Percentiles rank a stretch among this genome's conserved stretches.
These are phyloP conservation scores for Emberiza fucata DNA, from an alignment of 2,113 vertebrate genomes.

Conservation along the genomic window DNA sequence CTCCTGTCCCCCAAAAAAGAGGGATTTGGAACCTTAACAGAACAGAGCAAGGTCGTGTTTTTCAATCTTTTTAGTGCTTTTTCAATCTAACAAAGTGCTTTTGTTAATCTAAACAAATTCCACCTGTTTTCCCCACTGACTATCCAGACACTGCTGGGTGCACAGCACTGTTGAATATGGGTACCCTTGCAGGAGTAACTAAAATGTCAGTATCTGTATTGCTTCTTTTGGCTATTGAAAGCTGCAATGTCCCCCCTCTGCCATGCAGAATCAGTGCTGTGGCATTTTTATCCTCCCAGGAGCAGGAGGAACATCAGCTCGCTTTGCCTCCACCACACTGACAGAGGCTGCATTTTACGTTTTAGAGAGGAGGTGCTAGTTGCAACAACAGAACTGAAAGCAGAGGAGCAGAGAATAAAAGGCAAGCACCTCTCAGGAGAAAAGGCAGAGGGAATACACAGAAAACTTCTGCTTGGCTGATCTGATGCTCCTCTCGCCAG, in stretches of 20 bases:
- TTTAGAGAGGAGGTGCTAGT: not conserved
- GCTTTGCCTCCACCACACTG: not conserved
- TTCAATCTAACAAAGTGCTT: not conserved
- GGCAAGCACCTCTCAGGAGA: not conserved
- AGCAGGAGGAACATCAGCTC: not conserved
- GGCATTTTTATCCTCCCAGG: not conserved
- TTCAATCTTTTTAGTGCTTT: not conserved
- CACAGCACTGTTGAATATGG: not conserved
- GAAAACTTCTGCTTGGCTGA: constrained; percentile 10
- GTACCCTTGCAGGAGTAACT: not conserved
- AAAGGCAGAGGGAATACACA: not conserved
- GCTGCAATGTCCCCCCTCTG: not conserved
- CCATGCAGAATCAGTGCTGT: not conserved
- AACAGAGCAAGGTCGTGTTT: not conserved
- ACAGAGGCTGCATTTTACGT: not conserved
- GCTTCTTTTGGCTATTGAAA: not conserved
- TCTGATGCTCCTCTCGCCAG: not conserved
- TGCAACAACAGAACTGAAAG: not conserved
- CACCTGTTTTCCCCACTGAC: not conserved
- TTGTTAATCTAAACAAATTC: not conserved
- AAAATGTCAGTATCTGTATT: not conserved
- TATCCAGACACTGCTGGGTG: not conserved
- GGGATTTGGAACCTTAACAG: not conserved
- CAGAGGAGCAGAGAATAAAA: not conserved
- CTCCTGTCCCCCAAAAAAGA: not conserved